Conservation (phyloP, 2,797 vertebrate species). For the Mycteria americana region DNA sequence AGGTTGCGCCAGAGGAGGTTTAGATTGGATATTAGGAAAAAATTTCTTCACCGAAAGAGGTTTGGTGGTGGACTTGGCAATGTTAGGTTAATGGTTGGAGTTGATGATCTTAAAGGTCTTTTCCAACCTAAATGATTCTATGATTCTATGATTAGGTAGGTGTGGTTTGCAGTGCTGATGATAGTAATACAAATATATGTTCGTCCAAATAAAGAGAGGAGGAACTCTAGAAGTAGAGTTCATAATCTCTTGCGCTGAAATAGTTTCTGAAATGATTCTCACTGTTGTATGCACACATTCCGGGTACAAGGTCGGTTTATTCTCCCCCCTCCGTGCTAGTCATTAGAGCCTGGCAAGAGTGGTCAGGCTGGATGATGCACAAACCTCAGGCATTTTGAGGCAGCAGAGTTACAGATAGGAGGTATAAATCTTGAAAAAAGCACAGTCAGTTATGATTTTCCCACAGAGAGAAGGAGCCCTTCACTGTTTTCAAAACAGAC, state of each 20-base stretch:
- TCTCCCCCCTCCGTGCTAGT: not conserved
- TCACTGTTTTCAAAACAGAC: conserved; percentile 31
- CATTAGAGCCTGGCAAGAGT: not conserved
- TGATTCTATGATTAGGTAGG: no score
- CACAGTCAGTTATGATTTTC: not conserved
- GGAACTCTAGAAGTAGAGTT: not conserved
- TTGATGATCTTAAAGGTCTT: no score
- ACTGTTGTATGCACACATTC: not conserved
- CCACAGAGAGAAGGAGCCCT: not conserved
- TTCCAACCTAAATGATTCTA: no score
- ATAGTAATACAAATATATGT: not conserved
- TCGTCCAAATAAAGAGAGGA: not conserved
- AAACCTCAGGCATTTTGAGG: not conserved
- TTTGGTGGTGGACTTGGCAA: no score
- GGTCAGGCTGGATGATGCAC: not conserved
- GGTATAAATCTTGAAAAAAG: conserved; percentile 10
- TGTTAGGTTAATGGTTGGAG: no score
- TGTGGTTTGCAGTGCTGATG: not conserved
- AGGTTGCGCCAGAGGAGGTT: no score
- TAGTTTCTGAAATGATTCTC: not conserved
- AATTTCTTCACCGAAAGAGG: no score
- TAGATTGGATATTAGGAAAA: no score
- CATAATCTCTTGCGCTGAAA: not conserved
- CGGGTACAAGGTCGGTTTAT: not conserved
- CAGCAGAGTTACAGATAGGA: not conserved